Evolutionary conservation across 2,888 invertebrate species (phyloP), one percentile per base, ranked within the genome.

Genomic region (Beris chalybata): DNA sequence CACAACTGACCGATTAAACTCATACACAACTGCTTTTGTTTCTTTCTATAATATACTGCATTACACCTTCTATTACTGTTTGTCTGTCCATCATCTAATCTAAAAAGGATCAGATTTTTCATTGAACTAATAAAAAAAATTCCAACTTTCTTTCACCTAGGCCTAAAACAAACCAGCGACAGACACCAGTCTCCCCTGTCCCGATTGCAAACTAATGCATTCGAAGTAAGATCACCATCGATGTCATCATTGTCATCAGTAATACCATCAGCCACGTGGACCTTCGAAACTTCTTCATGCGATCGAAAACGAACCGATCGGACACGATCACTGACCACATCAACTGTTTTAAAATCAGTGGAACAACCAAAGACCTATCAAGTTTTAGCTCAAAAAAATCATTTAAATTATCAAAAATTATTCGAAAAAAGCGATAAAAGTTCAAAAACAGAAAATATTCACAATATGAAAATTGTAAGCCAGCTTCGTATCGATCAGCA

Each of bases 281-380:
- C 61, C 52, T 47, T 30, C 2, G 31, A 15, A 29, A 52, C 47
- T 47, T 12, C 52, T n/a, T 47, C 48, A 44, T 43, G 43, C 56
- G 56, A 56, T 56, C 44, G 44, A 1, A 54, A 29, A 9, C n/a
- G n/a, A 12, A 38, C 48, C 59, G 59, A 50, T 61, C 61, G 52
- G 38, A 22, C 48, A 30, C 7, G 38, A 15, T 48, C 48, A 30
- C 45, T 47, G 54, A 64, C 15, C 29, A 6, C 31, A n/a, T 43
- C 43, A 44, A 50, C 50, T 61, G 52, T 50, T 50, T 38, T 15
- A 13, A 74, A 80, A 78, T 79, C 79, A 80, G 79, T 79, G 79
- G 78, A 79, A 74, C 76, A 78, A 80, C 79, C 79, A 79, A 80
- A 80, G 80, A 80, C 77, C 52, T 65, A 7, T 15, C 63, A 66